phyloP scores from a whole-genome alignment of 2,888 invertebrate species.

The Acrocyrtus sp. region DNA sequence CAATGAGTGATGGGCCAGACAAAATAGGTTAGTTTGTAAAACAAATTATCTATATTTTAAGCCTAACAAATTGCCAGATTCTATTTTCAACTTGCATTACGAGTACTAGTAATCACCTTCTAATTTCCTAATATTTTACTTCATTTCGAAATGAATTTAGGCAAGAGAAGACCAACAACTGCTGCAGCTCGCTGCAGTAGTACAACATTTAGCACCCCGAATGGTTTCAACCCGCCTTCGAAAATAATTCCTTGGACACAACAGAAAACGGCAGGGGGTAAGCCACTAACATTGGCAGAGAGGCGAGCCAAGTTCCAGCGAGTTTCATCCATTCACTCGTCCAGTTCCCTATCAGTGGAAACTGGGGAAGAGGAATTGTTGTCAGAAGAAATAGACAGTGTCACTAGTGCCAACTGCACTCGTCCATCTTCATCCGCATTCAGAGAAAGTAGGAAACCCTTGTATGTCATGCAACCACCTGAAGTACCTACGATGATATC shows the following conservation, averaged over 20 bases:
- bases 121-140: no score
- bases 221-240: constrained; percentile 38
- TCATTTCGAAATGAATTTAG: no score
- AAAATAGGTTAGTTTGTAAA: no score
- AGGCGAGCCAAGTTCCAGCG: constrained; percentile 54
- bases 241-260: constrained; percentile 55
- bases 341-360: constrained; percentile 31
- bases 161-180: constrained; percentile 42
- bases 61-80: no score
- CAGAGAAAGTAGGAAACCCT: constrained; percentile 37
- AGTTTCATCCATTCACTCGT: constrained; percentile 53
- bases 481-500: constrained; percentile 61
- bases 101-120: no score
- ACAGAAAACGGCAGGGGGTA: constrained; percentile 33
- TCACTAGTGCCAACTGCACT: background rate
- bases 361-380: constrained; percentile 32
- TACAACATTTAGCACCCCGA: constrained; percentile 20
- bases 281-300: constrained; percentile 47
- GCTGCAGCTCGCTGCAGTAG: constrained; percentile 12
- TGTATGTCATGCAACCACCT: constrained; percentile 57
- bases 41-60: no score
- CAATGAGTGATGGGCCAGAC: no score
- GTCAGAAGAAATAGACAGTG: no score
- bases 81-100: no score
- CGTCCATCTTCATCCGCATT: constrained; percentile 6